Conservation (phyloP, 1,140 invertebrate genomes). For the Lordiphosa mommai region DNA sequence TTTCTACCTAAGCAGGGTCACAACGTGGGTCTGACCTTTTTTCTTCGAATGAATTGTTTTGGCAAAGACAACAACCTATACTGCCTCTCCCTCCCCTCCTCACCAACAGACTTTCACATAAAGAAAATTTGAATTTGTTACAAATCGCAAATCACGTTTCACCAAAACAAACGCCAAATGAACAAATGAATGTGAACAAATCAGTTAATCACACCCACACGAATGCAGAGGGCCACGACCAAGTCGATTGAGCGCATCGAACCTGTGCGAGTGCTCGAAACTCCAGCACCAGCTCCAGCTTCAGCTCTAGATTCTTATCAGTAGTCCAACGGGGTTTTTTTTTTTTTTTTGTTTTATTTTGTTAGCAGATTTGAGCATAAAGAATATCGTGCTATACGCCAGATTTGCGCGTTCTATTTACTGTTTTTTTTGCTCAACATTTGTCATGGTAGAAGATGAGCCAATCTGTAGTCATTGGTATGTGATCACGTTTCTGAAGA, state of each 20-base stretch:
- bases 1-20: conserved; percentile 29
- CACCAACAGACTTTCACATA: conserved; percentile 22
- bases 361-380: conserved; percentile 58
- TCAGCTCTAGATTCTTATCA: conserved; percentile 59
- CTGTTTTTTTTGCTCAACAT: conserved; percentile 37
- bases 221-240: conserved; percentile 20
- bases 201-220: conserved; percentile 79
- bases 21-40: conserved; percentile 48
- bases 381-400: conserved; percentile 76
- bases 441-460: conserved; percentile 50
- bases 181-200: conserved; percentile 79
- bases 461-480: conserved; percentile 6
- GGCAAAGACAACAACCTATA: conserved; percentile 15
- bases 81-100: background rate
- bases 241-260: conserved; percentile 16
- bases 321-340: conserved; percentile 45
- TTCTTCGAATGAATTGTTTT: conserved; percentile 19
- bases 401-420: conserved; percentile 64
- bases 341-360: conserved; percentile 1
- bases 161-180: conserved; percentile 57
- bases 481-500: conserved; percentile 51
- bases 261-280: conserved; percentile 10
- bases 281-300: background rate
- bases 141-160: conserved; percentile 78
- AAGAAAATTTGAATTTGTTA: conserved; percentile 74